Evolutionary conservation across 2,888 invertebrate genomes (phyloP).

Genomic region (Callinectes sapidus): DNA sequence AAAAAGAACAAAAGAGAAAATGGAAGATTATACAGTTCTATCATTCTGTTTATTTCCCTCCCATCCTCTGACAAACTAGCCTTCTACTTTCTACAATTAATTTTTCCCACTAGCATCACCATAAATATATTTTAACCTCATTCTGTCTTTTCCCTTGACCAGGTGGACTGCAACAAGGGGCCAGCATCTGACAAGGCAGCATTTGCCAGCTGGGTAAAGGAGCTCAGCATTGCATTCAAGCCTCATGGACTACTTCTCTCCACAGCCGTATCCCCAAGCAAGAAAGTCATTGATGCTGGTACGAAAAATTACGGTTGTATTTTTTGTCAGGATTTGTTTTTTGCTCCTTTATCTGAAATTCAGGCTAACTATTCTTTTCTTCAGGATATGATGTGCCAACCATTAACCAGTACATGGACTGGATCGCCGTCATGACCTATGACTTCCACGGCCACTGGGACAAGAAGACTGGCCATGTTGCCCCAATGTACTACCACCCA

Average conservation of each 20-base stretch:
- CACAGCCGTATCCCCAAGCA: conserved; percentile 91
- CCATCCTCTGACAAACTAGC: not conserved
- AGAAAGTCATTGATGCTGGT: conserved; percentile 88
- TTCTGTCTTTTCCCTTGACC: conserved; percentile 55
- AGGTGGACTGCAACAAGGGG: conserved; percentile 91
- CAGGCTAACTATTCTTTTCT: not conserved
- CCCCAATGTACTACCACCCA: conserved; percentile 88
- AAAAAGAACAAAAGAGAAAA: too few species aligned
- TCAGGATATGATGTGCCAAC: conserved; percentile 86
- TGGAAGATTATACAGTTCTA: not conserved
- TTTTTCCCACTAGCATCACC: not conserved
- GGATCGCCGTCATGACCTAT: conserved; percentile 95
- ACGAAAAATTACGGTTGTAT: not conserved
- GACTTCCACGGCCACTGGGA: conserved; percentile 96
- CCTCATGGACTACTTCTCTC: conserved; percentile 85
- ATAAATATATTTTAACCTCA: not conserved
- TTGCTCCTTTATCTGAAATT: not conserved
- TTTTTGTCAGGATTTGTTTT: not conserved
- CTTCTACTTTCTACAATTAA: not conserved
- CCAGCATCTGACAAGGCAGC: conserved; percentile 88
- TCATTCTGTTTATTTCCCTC: not conserved
- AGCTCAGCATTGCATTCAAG: conserved; percentile 82
- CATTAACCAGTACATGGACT: conserved; percentile 86
- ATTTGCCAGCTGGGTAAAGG: conserved; percentile 85
- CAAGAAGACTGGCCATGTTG: conserved; percentile 92